Base-by-base conservation (phyloP, 2,888 invertebrate species). In the Bhutanitis thaidina region DNA sequence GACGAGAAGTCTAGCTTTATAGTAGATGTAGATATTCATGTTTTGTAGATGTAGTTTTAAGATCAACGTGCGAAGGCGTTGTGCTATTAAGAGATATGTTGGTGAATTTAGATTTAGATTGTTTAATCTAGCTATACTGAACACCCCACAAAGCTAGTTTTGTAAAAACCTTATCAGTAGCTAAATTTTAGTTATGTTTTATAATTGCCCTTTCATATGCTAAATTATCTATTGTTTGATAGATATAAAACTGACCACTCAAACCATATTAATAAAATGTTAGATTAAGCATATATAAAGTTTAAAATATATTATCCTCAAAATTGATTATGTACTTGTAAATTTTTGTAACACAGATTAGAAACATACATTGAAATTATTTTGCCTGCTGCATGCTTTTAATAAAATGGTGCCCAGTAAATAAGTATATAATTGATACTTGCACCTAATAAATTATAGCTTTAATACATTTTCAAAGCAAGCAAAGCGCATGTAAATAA, bases 351-450 rank as follows among this genome's bases (percentile, higher is more conserved):
- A 41, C 52, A 60, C 55, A 54, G 57, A 64, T 54, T 59, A 55
- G 45, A 61, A 54, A 56, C 40, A 54, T 54, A 46, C 49, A 52
- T 55, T 49, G 55, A 65, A 64, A 65, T 65, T 71, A 69, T 74
- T 82, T 88, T 88, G 89, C 86, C 81, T 87, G 88, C 89, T 88
- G 89, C 88, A 89, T 89, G 89, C 75, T 77, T 71, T 69, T 65
- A 67, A 64, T 68, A 38, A 41, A 65, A 71, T 66, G 53, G 57
- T 69, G 75, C 71, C n/a, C 69, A 66, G 56, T 58, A 57, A 66
- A 60, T 66, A 58, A 64, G 60, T n/a, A n/a, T n/a, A n/a, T n/a
- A n/a, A n/a, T 65, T 67, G 66, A 69, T 72, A 62, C 65, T 70
- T 74, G 77, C 79, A 80, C 78, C 57, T 64, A 72, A 74, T 79